Conservation (phyloP, 2,797 vertebrate genomes). For the Delichon dasypus region DNA sequence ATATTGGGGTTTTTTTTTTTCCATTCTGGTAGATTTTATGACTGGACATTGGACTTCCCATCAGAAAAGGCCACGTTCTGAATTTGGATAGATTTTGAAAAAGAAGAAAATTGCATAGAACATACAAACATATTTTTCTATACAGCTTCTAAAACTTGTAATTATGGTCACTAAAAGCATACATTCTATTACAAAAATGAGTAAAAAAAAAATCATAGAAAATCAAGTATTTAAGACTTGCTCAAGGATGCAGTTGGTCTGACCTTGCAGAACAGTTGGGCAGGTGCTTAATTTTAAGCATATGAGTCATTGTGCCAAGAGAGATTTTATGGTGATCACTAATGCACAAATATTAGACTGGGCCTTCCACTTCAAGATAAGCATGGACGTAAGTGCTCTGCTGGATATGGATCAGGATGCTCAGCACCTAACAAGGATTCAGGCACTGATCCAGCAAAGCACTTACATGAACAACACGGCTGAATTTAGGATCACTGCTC, state of each 20-base stretch:
- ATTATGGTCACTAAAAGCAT: neutral
- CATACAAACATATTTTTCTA: neutral
- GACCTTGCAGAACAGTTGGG: constrained; percentile 10
- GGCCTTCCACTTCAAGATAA: constrained; percentile 56
- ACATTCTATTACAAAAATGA: neutral
- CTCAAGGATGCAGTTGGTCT: neutral
- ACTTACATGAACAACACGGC: constrained; percentile 15
- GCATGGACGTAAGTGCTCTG: constrained; percentile 37
- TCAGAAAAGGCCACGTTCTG: neutral
- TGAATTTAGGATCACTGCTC: constrained; percentile 40
- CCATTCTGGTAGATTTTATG: neutral
- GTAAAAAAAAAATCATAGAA: neutral
- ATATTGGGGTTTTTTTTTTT: neutral
- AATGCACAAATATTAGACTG: constrained; percentile 39
- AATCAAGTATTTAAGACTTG: neutral
- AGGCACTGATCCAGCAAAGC: constrained; percentile 58
- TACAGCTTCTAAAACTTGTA: neutral
- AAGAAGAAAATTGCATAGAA: neutral
- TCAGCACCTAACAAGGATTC: constrained; percentile 60
- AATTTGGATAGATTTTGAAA: neutral
- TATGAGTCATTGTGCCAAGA: neutral
- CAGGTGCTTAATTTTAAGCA: constrained; percentile 56
- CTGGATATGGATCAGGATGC: constrained; percentile 65
- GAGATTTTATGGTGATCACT: constrained; percentile 34
- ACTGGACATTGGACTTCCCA: neutral